A percentile compares a stretch with the other conserved stretches of the same genome.
Conservation (phyloP, 2,797 vertebrate species). For the Amblyopsis hoosieri region DNA sequence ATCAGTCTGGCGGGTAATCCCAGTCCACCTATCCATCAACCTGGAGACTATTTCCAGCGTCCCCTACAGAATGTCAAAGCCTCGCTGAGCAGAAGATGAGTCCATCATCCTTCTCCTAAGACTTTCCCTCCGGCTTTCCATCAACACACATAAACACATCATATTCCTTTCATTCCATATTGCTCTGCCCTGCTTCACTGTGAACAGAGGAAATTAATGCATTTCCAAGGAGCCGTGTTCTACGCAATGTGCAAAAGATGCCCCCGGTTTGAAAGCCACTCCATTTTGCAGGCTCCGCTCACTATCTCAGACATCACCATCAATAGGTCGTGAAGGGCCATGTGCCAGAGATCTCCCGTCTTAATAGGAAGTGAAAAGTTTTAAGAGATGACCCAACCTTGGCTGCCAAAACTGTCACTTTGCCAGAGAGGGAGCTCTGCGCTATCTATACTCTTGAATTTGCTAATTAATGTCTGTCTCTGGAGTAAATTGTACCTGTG, state of each 20-base stretch:
- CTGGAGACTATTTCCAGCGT: constrained; percentile 67
- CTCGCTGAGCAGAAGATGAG: constrained; percentile 67
- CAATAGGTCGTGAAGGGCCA: constrained; percentile 54
- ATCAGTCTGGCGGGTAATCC: constrained; percentile 71
- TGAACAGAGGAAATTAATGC: constrained; percentile 38
- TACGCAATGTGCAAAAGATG: constrained; percentile 53
- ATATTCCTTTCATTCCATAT: constrained; percentile 56
- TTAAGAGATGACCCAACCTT: constrained; percentile 71
- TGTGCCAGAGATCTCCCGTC: constrained; percentile 63
- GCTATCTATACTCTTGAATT: constrained; percentile 62
- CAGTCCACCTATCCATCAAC: constrained; percentile 75
- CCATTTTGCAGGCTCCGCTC: constrained; percentile 66
- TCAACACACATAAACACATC: constrained; percentile 68
- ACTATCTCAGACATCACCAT: constrained; percentile 55
- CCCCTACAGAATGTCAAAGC: constrained; percentile 69
- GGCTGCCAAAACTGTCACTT: constrained; percentile 55
- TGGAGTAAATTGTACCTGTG: constrained; percentile 78
- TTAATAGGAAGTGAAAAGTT: constrained; percentile 74
- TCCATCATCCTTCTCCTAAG: constrained; percentile 66
- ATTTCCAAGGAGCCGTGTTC: constrained; percentile 36
- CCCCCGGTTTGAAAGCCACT: constrained; percentile 54
- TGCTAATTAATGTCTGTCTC: constrained; percentile 78
- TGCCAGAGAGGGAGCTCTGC: constrained; percentile 51
- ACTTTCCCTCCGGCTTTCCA: constrained; percentile 59
- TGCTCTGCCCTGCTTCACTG: constrained; percentile 21